Conservation (phyloP, 2,113 vertebrate genomes). For the Oncorhynchus clarkii region DNA sequence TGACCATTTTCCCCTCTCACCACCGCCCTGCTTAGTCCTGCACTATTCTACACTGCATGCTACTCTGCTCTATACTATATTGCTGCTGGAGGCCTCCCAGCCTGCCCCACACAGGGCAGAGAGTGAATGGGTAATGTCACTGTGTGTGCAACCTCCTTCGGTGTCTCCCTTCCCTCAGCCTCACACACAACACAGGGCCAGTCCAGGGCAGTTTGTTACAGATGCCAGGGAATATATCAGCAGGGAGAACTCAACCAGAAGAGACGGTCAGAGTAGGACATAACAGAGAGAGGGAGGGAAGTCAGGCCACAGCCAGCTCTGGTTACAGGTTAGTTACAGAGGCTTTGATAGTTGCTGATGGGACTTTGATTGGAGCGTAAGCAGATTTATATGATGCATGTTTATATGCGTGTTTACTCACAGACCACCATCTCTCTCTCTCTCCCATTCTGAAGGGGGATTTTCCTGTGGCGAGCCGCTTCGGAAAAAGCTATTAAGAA, state of each 20-base stretch:
- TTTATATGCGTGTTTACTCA: slow-evolving; percentile 67
- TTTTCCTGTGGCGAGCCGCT: slow-evolving; percentile 73
- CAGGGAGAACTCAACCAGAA: slow-evolving; percentile 68
- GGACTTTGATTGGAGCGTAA: slow-evolving; percentile 63
- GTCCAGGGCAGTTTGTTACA: slow-evolving; percentile 50
- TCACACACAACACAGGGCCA: slow-evolving; percentile 50
- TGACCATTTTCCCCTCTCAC: slow-evolving; percentile 71
- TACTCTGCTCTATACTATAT: neutral
- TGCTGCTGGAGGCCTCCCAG: slow-evolving; percentile 12
- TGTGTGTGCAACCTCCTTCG: slow-evolving; percentile 41
- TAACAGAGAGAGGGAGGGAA: slow-evolving; percentile 44
- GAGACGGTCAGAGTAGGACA: slow-evolving; percentile 53
- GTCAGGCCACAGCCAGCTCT: slow-evolving; percentile 57
- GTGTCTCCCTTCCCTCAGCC: slow-evolving; percentile 47
- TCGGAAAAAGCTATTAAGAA: slow-evolving; percentile 78
- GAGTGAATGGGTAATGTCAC: slow-evolving; percentile 41
- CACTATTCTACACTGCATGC: neutral
- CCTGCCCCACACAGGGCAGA: slow-evolving; percentile 32
- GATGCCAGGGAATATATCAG: slow-evolving; percentile 56
- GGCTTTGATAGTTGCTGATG: slow-evolving; percentile 67
- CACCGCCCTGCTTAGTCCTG: slow-evolving; percentile 19
- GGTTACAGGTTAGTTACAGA: slow-evolving; percentile 58
- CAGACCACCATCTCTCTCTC: slow-evolving; percentile 57
- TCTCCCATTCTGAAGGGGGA: slow-evolving; percentile 62
- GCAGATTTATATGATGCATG: slow-evolving; percentile 57